These are phyloP conservation scores for Polypterus senegalus DNA, from an alignment of 2,113 vertebrate genomes.

Conservation along the genomic window DNA sequence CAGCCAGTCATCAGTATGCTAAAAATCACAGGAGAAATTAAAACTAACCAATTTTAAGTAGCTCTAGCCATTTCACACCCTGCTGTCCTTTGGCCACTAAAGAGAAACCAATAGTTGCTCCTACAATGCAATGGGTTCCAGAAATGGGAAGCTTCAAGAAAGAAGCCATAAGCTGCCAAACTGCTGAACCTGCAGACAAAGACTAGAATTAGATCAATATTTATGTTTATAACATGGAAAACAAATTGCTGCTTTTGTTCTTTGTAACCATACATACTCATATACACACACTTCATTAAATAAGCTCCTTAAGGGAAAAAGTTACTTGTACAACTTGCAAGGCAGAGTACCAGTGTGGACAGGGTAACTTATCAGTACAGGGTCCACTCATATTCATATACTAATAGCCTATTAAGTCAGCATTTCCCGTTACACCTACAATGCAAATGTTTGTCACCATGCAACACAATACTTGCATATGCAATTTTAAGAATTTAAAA, in stretches of 20 bases:
- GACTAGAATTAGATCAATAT: background rate
- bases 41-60: conserved; percentile 57
- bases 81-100: conserved; percentile 52
- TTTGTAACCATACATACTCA: background rate
- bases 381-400: background rate
- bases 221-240: background rate
- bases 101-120: conserved; percentile 60
- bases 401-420: background rate
- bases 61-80: conserved; percentile 53
- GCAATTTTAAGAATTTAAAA: too few species aligned
- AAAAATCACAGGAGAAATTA: background rate
- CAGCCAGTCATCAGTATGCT: too few species aligned
- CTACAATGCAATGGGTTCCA: conserved; percentile 66
- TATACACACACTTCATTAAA: background rate
- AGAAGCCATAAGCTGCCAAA: conserved; percentile 61
- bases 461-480: too few species aligned
- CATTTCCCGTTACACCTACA: background rate
- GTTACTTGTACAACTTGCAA: background rate
- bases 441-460: too few species aligned
- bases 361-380: background rate
- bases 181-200: conserved; percentile 48
- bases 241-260: background rate
- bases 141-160: conserved; percentile 69
- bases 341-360: background rate
- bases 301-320: background rate